phyloP scores from a whole-genome alignment of 2,113 vertebrate species.

The Pipra filicauda region DNA sequence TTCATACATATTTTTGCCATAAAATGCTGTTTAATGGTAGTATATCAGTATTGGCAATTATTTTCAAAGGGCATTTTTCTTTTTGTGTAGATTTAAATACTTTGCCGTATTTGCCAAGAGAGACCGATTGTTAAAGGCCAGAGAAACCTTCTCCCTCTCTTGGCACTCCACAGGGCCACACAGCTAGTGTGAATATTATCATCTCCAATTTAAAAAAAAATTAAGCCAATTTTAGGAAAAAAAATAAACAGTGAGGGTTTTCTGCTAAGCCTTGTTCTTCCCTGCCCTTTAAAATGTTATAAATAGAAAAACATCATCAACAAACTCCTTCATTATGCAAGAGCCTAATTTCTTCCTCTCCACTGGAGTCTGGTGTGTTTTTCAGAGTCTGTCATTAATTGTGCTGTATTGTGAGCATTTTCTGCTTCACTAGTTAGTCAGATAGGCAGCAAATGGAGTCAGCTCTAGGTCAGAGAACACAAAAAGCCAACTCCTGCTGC shows the following conservation, averaged over 20 bases:
- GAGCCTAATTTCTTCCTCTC: constrained; percentile 66
- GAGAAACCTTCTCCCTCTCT: neutral
- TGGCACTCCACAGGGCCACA: neutral
- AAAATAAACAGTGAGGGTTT: neutral
- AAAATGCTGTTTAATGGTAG: neutral
- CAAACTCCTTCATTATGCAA: constrained; percentile 35
- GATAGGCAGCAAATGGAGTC: constrained; percentile 72
- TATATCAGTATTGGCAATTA: neutral
- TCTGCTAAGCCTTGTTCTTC: neutral
- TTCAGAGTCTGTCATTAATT: constrained; percentile 80
- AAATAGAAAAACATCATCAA: constrained; percentile 55
- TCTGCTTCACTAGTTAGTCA: constrained; percentile 81
- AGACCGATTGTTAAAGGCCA: neutral
- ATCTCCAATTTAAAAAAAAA: neutral
- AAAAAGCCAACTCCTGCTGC: constrained; percentile 58
- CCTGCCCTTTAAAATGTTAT: neutral
- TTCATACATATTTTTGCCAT: neutral
- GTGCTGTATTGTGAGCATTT: constrained; percentile 84
- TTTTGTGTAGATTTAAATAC: neutral
- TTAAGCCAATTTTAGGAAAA: neutral
- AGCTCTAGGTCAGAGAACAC: constrained; percentile 71
- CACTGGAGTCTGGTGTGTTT: constrained; percentile 67
- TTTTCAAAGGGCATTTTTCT: neutral
- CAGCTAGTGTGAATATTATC: neutral
- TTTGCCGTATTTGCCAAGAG: neutral